These are phyloP conservation scores for Ganaspis sp. DNA, from an alignment of 1,140 invertebrate species.

Conservation along the genomic window DNA sequence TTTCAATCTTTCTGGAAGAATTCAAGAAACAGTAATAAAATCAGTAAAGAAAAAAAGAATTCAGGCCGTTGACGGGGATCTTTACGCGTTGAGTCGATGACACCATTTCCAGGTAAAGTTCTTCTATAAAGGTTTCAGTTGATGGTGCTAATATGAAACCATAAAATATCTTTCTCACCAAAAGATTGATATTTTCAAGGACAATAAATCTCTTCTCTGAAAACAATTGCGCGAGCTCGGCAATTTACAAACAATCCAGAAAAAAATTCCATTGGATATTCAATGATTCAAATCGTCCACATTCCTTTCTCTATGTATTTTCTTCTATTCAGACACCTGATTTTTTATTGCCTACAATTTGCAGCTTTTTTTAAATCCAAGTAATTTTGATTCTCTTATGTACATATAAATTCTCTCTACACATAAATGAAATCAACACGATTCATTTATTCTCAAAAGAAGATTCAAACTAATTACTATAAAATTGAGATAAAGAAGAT, in stretches of 20 bases:
- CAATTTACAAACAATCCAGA: background rate
- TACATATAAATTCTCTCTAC: too few relatives aligned
- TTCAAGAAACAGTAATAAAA: background rate
- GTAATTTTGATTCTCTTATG: too few relatives aligned
- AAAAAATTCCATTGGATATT: background rate
- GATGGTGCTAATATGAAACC: conserved; percentile 20
- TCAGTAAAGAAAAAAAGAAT: background rate
- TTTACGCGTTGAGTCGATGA: background rate
- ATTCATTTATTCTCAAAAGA: too few relatives aligned
- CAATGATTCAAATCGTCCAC: conserved; percentile 2
- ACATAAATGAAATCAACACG: too few relatives aligned
- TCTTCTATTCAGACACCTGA: background rate
- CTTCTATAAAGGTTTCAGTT: conserved; percentile 7
- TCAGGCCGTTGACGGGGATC: background rate
- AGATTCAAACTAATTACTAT: too few relatives aligned
- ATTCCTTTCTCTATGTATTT: background rate
- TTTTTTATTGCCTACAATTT: too few relatives aligned
- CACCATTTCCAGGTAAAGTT: conserved; percentile 21
- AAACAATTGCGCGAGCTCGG: background rate
- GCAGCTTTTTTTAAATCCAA: too few relatives aligned
- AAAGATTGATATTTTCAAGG: conserved; percentile 27
- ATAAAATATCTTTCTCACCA: conserved; percentile 27
- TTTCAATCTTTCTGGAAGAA: background rate
- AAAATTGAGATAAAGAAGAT: background rate
- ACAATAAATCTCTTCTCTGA: conserved; percentile 10